phyloP scores from a whole-genome alignment of 1,140 invertebrate genomes.

The Atta colombica region DNA sequence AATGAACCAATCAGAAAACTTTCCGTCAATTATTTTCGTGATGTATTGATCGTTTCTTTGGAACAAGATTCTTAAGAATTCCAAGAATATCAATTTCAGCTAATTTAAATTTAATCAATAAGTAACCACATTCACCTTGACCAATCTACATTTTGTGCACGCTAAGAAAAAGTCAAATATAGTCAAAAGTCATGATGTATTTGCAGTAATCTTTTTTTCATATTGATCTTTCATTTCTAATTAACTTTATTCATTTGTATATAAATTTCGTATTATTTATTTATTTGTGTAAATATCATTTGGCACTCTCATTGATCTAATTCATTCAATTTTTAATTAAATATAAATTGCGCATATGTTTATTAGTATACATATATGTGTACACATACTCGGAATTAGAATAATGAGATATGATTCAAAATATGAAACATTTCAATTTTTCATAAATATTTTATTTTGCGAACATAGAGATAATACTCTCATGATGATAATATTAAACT shows the following conservation, averaged over 20 bases:
- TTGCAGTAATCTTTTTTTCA: neutral
- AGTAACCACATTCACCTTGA: constrained; percentile 49
- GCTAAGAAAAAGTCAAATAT: constrained; percentile 19
- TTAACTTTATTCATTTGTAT: neutral
- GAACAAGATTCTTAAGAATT: neutral
- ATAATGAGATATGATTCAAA: neutral
- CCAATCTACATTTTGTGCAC: constrained; percentile 24
- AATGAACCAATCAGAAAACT: constrained; percentile 6
- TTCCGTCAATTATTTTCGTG: neutral
- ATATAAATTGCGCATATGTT: neutral
- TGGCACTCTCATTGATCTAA: neutral
- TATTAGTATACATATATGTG: neutral
- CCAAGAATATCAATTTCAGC: neutral
- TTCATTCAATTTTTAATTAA: constrained; percentile 28
- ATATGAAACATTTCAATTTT: neutral
- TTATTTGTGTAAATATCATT: neutral
- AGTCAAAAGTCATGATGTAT: neutral
- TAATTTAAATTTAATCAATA: constrained; percentile 63
- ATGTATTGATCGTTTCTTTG: constrained; percentile 10
- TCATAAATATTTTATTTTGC: neutral
- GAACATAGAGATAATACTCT: neutral
- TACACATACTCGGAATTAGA: neutral
- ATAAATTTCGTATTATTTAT: constrained; percentile 1
- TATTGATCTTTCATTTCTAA: neutral
- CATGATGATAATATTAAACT: neutral